phyloP scores from a whole-genome alignment of 2,113 vertebrate genomes.

The Cacatua alba region DNA sequence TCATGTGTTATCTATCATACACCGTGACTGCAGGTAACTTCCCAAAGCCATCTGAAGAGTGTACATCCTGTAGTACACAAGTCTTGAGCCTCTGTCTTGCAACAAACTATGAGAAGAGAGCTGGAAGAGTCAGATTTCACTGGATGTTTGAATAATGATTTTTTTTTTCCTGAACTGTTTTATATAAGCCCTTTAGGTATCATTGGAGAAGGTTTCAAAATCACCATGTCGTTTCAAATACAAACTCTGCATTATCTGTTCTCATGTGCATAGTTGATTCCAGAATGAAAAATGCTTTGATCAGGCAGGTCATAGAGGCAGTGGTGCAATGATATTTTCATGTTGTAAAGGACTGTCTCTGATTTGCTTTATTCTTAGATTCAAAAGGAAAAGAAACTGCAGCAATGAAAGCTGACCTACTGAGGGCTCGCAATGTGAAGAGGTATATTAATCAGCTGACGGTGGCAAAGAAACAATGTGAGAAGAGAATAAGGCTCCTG shows the following conservation, averaged over 20 bases:
- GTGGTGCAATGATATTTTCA: not conserved
- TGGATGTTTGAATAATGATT: not conserved
- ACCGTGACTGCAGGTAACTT: not conserved
- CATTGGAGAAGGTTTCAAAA: not conserved
- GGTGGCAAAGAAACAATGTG: constrained; percentile 98
- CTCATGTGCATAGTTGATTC: not conserved
- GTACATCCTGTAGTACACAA: not conserved
- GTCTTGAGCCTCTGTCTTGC: not conserved
- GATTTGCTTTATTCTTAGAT: constrained; percentile 67
- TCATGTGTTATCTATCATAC: rapidly evolving
- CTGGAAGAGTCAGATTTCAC: not conserved
- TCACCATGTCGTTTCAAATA: not conserved
- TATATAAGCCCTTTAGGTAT: not conserved
- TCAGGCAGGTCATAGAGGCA: not conserved
- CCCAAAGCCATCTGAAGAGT: not conserved
- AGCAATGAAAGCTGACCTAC: constrained; percentile 95
- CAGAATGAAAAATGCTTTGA: not conserved
- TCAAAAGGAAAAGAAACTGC: constrained; percentile 93
- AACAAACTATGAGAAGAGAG: not conserved
- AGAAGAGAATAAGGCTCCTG: constrained; percentile 91
- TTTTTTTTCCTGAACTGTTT: not conserved
- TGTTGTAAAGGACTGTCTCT: not conserved
- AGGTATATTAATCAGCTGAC: constrained; percentile 98
- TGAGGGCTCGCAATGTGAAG: constrained; percentile 96
- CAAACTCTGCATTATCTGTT: not conserved